These are phyloP conservation scores for Diadegma fenestrale DNA, from an alignment of 2,888 invertebrate species.

Conservation along the genomic window DNA sequence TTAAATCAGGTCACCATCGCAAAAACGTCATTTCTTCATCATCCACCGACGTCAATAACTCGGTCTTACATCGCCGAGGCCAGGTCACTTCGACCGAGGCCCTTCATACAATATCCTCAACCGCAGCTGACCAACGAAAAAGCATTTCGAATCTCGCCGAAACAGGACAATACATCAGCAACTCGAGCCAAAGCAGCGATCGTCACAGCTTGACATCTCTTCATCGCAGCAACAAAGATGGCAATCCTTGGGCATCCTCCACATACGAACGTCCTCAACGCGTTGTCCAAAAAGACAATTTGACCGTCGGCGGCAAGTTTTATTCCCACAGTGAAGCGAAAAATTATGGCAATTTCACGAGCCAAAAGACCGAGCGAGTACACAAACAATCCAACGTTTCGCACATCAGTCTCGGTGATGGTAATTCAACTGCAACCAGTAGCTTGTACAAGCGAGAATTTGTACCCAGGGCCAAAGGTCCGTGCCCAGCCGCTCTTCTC, in stretches of 20 bases:
- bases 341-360: constrained; percentile 89
- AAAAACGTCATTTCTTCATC: constrained; percentile 90
- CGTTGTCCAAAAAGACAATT: constrained; percentile 88
- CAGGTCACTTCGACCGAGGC: constrained; percentile 89
- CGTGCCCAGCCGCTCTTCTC: constrained; percentile 92
- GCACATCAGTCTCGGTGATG: constrained; percentile 91
- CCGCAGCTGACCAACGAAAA: constrained; percentile 92
- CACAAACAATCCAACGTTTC: constrained; percentile 90
- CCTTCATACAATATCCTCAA: constrained; percentile 89
- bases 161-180: constrained; percentile 89
- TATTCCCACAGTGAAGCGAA: constrained; percentile 91
- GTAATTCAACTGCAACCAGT: constrained; percentile 86
- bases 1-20: constrained; percentile 87
- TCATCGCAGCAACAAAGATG: constrained; percentile 90
- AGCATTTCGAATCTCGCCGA: constrained; percentile 93
- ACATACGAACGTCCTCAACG: constrained; percentile 88
- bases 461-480: constrained; percentile 89
- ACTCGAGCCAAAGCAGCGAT: constrained; percentile 89
- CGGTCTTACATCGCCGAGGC: constrained; percentile 92
- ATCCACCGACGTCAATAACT: constrained; percentile 90
- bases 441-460: constrained; percentile 92
- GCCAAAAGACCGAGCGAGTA: constrained; percentile 87
- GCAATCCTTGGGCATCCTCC: constrained; percentile 86
- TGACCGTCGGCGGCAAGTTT: constrained; percentile 90
- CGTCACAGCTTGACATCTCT: constrained; percentile 92